These are phyloP conservation scores for Anas georgica DNA, from an alignment of 2,797 vertebrate genomes.

Conservation along the genomic window DNA sequence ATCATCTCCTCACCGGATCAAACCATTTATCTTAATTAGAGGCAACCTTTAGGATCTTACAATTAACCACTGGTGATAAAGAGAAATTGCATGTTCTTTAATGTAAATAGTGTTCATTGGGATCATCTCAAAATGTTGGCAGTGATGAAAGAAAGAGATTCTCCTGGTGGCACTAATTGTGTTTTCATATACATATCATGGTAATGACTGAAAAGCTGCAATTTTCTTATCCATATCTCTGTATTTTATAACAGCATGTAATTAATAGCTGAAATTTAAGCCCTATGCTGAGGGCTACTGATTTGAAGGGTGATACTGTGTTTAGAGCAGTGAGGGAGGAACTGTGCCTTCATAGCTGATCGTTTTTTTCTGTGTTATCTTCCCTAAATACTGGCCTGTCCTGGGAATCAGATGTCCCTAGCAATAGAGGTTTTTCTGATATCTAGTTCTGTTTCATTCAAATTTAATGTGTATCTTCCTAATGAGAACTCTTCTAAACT, in stretches of 20 bases:
- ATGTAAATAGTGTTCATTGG: neutral
- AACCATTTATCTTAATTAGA: neutral
- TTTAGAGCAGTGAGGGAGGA: neutral
- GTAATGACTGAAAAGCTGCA: neutral
- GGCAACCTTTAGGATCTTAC: neutral
- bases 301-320: neutral
- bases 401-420: neutral
- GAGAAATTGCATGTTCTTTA: neutral
- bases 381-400: neutral
- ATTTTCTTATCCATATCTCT: neutral
- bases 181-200: neutral
- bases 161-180: neutral
- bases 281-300: neutral
- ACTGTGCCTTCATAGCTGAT: neutral
- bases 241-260: neutral
- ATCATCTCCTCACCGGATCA: neutral
- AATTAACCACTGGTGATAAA: neutral
- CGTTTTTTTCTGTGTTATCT: neutral
- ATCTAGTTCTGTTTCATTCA: neutral
- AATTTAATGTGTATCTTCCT: slow-evolving; percentile 4
- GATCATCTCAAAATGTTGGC: neutral
- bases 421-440: neutral
- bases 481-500: neutral
- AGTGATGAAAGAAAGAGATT: neutral
- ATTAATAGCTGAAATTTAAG: slow-evolving; percentile 13